These are phyloP conservation scores for Calliphora vicina DNA, from an alignment of 1,140 invertebrate species.

Conservation along the genomic window DNA sequence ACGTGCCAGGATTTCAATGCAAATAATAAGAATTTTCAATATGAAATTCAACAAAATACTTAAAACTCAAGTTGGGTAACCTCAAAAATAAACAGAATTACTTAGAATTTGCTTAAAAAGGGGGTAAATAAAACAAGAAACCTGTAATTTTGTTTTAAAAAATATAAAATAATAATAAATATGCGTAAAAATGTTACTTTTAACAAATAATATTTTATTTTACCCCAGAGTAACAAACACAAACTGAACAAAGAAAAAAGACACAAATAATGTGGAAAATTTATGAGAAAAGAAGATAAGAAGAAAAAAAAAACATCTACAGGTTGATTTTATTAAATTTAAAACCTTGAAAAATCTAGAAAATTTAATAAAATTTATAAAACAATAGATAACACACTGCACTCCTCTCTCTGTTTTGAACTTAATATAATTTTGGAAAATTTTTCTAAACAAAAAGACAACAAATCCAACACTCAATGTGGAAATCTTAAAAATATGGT, in stretches of 20 bases:
- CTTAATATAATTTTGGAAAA: too few species aligned
- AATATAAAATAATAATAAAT: background rate
- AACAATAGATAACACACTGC: background rate
- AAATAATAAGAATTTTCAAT: background rate
- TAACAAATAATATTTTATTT: background rate
- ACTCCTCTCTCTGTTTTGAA: too few species aligned
- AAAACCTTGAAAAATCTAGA: background rate
- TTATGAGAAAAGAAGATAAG: too few species aligned
- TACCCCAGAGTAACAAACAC: background rate
- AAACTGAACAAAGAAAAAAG: background rate
- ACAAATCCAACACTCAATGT: background rate
- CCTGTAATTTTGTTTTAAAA: background rate
- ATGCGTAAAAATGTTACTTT: background rate
- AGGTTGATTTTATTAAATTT: background rate
- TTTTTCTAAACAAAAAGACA: too few species aligned
- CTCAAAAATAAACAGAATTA: background rate
- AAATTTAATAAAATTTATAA: background rate
- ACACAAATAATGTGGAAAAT: too few species aligned
- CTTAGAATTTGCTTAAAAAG: background rate
- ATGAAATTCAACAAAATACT: too few species aligned
- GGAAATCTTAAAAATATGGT: background rate
- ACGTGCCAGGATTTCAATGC: background rate
- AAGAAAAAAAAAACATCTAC: background rate
- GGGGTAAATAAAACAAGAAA: background rate
- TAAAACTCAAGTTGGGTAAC: background rate